A percentile compares a stretch with the other conserved stretches of the same genome.
These are phyloP conservation scores for Diachasmimorpha longicaudata DNA, from an alignment of 1,140 invertebrate genomes.

Conservation along the genomic window DNA sequence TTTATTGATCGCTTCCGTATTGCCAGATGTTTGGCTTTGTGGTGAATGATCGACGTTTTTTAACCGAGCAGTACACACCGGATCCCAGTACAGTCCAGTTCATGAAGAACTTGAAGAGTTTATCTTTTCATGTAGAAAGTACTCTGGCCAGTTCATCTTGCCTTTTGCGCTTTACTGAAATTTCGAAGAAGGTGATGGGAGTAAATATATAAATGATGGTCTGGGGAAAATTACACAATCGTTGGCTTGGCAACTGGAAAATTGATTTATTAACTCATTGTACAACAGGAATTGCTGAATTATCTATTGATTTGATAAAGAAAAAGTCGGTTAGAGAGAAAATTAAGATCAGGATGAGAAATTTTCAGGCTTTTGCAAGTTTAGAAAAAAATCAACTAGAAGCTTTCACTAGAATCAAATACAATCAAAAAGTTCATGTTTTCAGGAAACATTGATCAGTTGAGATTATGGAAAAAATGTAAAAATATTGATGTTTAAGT, in stretches of 20 bases:
- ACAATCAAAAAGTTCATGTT: not conserved
- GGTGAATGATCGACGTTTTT: conserved; percentile 1
- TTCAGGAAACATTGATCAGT: not conserved
- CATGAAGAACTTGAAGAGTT: not conserved
- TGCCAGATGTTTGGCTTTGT: not conserved
- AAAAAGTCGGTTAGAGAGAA: not conserved
- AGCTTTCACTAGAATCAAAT: not conserved
- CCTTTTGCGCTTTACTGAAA: not conserved
- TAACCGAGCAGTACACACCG: not conserved
- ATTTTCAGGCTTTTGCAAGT: not conserved
- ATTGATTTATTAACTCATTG: not conserved
- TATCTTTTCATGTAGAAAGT: not conserved
- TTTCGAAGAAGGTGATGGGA: not conserved
- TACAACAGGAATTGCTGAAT: not conserved
- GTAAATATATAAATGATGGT: not conserved
- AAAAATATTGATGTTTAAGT: too few relatives aligned
- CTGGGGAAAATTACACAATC: too few relatives aligned
- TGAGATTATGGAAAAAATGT: not conserved
- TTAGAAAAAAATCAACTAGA: too few relatives aligned
- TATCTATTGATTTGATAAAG: not conserved
- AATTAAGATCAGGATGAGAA: not conserved
- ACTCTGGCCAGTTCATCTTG: not conserved
- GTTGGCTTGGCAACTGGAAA: not conserved
- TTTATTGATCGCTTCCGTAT: not conserved
- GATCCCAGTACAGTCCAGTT: not conserved